A percentile compares a stretch with the other conserved stretches of the same genome.
Conservation (phyloP, 2,113 vertebrate species). For the Zingel zingel region DNA sequence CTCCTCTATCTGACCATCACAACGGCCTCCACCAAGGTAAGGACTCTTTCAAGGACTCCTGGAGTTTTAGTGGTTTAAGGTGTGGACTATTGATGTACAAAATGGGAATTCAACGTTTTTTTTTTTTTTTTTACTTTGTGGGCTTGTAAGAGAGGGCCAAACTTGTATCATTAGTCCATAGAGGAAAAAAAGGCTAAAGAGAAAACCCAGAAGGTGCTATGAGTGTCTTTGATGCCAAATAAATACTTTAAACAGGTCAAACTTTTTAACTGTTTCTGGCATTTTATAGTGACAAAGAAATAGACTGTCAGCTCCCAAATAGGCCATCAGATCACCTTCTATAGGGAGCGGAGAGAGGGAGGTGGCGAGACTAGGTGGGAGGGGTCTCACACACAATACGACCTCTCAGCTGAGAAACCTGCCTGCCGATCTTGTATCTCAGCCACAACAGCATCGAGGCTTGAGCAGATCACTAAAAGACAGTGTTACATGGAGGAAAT, state of each 20-base stretch:
- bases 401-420: constrained; percentile 63
- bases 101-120: too few species aligned
- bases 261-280: neutral
- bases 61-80: constrained; percentile 1
- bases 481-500: neutral
- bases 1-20: constrained; percentile 35
- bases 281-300: neutral
- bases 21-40: constrained; percentile 57
- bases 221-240: neutral
- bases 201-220: neutral
- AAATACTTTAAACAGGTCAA: neutral
- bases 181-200: neutral
- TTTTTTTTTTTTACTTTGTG: neutral
- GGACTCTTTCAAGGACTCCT: neutral
- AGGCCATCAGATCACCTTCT: constrained; percentile 37
- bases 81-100: neutral
- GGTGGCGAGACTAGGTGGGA: constrained; percentile 50
- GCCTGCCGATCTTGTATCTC: constrained; percentile 14
- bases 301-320: constrained; percentile 6
- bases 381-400: constrained; percentile 54
- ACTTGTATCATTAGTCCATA: neutral
- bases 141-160: neutral
- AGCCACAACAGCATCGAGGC: constrained; percentile 12
- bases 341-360: constrained; percentile 8
- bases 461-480: neutral